Evolutionary conservation across 2,113 vertebrate genomes (phyloP).

Genomic region (Platichthys flesus): DNA sequence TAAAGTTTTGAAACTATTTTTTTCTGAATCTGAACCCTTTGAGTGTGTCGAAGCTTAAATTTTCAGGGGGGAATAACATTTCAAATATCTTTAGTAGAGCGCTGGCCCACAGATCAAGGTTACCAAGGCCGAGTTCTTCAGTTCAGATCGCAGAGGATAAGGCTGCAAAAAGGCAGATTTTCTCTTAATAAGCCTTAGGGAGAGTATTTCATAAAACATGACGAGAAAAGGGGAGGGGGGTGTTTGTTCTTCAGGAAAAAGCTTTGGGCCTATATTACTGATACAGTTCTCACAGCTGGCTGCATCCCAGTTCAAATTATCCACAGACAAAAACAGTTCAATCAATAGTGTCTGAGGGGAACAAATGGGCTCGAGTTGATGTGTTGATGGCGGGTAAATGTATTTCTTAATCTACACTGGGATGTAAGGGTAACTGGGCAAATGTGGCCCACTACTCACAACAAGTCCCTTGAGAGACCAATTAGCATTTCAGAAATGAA

Average conservation of each 20-base stretch:
- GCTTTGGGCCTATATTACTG: constrained; percentile 18
- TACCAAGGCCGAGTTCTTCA: constrained; percentile 1
- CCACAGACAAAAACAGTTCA: constrained; percentile 37
- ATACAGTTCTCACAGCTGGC: constrained; percentile 38
- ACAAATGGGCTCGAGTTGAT: constrained; percentile 53
- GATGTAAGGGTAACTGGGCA: constrained; percentile 80
- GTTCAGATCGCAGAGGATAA: constrained; percentile 45
- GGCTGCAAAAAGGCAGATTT: constrained; percentile 25
- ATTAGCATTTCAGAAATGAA: constrained; percentile 93
- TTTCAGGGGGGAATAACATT: neutral
- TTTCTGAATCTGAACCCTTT: no score
- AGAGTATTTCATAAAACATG: constrained; percentile 43
- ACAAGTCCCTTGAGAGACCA: constrained; percentile 86
- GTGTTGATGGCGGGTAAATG: constrained; percentile 71
- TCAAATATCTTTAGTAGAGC: constrained; percentile 14
- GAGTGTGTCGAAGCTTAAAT: no score
- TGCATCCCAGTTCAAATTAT: constrained; percentile 42
- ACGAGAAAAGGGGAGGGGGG: constrained; percentile 19
- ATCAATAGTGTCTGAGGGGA: constrained; percentile 39
- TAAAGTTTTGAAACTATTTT: neutral
- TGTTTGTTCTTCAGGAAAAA: constrained; percentile 37
- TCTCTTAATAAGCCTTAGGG: constrained; percentile 49
- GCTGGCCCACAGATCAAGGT: constrained; percentile 42
- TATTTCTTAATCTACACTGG: constrained; percentile 82
- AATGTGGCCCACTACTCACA: constrained; percentile 81